These are phyloP conservation scores for Fulica atra DNA, from an alignment of 2,113 vertebrate genomes.

Conservation along the genomic window DNA sequence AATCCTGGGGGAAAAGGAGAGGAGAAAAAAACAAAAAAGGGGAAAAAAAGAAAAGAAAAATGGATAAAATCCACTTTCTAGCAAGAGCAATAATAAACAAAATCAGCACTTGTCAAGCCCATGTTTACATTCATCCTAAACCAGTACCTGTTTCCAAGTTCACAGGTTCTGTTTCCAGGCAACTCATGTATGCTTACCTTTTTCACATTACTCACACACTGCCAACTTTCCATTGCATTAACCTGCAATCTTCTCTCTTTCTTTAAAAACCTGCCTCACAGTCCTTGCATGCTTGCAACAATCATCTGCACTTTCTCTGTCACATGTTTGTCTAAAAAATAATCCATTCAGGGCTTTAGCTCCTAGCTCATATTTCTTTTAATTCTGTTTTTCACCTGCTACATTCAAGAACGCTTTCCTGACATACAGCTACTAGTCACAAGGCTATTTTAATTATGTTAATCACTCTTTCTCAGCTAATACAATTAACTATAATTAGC, in stretches of 20 bases:
- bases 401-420: not conserved
- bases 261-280: not conserved
- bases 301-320: not conserved
- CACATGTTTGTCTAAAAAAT: not conserved
- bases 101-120: not conserved
- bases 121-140: not conserved
- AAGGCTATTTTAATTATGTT: slow-evolving; percentile 47
- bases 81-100: not conserved
- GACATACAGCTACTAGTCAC: not conserved
- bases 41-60: not conserved
- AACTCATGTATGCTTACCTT: not conserved
- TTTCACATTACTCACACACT: not conserved
- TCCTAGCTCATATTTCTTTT: not conserved
- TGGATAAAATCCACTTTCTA: not conserved
- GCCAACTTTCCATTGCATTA: slow-evolving; percentile 10
- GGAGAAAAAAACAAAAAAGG: no score
- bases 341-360: not conserved
- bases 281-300: not conserved
- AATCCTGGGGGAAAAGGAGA: not conserved
- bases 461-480: slow-evolving; percentile 32
- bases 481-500: slow-evolving; percentile 52
- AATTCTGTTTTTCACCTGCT: not conserved
- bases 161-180: slow-evolving; percentile 28
- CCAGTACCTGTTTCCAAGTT: not conserved
- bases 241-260: not conserved